Evolutionary conservation across 2,888 invertebrate genomes (phyloP).

Genomic region (Nemurella pictetii): DNA sequence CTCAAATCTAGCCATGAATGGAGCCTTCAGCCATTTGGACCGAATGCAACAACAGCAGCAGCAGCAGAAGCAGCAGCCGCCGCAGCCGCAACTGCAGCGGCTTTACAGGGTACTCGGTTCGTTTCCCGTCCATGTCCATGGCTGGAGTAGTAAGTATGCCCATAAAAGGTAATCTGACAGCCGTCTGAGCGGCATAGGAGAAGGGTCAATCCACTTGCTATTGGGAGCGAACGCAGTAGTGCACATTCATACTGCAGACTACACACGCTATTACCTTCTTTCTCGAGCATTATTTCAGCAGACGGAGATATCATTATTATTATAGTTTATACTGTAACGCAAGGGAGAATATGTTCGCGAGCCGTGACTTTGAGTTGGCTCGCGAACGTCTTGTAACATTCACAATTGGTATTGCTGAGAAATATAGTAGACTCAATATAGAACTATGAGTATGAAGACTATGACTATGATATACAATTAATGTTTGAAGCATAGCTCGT

Average conservation of each 20-base stretch:
- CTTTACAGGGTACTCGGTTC: not conserved
- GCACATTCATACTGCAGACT: not conserved
- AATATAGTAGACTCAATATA: too few species aligned
- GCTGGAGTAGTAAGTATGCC: conserved; percentile 14
- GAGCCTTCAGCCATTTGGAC: not conserved
- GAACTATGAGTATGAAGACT: too few species aligned
- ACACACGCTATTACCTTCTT: not conserved
- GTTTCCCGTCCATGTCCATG: conserved; percentile 16
- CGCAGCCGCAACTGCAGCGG: too few species aligned
- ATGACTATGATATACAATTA: too few species aligned
- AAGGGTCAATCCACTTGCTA: conserved; percentile 29
- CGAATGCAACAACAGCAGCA: not conserved
- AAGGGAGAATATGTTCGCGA: not conserved
- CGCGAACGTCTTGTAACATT: not conserved
- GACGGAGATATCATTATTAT: conserved; percentile 1
- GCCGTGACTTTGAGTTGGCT: not conserved
- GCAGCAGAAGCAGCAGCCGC: too few species aligned
- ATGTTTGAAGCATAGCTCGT: too few species aligned
- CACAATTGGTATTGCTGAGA: too few species aligned
- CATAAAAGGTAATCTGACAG: conserved; percentile 15
- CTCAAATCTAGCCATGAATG: conserved; percentile 14
- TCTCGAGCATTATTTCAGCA: not conserved
- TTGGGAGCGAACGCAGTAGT: conserved; percentile 9
- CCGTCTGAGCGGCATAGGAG: conserved; percentile 6
- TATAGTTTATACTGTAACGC: not conserved